A percentile compares a stretch with the other conserved stretches of the same genome.
Evolutionary conservation across 2,888 invertebrate species (phyloP).

Genomic region (Pristionchus arcanus): DNA sequence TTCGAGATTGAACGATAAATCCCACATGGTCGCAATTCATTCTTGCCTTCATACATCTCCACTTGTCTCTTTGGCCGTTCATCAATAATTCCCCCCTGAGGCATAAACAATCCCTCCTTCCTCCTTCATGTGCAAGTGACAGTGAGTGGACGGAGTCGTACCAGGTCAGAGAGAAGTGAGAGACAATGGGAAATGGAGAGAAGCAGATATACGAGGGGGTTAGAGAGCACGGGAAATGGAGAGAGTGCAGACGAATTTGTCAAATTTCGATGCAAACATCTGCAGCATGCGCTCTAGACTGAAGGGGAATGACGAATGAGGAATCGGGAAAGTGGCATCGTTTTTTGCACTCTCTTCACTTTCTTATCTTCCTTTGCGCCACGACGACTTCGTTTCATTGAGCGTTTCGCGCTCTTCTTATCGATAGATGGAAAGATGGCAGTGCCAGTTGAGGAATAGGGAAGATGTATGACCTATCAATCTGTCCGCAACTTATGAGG

Average conservation of each 20-base stretch:
- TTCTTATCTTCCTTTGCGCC: constrained; percentile 4
- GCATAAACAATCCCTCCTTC: neutral
- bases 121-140: neutral
- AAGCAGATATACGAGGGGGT: neutral
- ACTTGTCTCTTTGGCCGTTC: neutral
- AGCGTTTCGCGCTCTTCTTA: constrained; percentile 25
- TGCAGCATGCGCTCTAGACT: neutral
- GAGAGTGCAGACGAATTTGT: neutral
- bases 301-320: neutral
- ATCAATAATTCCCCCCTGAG: constrained; percentile 36
- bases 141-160: neutral
- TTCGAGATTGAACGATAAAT: constrained; percentile 1
- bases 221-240: neutral
- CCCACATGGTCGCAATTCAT: neutral
- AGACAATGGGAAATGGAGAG: neutral
- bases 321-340: neutral
- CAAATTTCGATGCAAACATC: constrained; percentile 15
- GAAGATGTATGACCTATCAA: neutral
- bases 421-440: neutral
- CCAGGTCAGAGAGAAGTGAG: neutral
- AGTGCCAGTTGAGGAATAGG: neutral
- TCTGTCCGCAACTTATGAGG: neutral
- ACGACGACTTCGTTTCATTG: constrained; percentile 2
- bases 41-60: neutral
- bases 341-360: constrained; percentile 47